Percentiles rank a stretch among this genome's conserved stretches.
These are phyloP conservation scores for Tachyglossus aculeatus DNA, from an alignment of 2,797 vertebrate species.

Conservation along the genomic window DNA sequence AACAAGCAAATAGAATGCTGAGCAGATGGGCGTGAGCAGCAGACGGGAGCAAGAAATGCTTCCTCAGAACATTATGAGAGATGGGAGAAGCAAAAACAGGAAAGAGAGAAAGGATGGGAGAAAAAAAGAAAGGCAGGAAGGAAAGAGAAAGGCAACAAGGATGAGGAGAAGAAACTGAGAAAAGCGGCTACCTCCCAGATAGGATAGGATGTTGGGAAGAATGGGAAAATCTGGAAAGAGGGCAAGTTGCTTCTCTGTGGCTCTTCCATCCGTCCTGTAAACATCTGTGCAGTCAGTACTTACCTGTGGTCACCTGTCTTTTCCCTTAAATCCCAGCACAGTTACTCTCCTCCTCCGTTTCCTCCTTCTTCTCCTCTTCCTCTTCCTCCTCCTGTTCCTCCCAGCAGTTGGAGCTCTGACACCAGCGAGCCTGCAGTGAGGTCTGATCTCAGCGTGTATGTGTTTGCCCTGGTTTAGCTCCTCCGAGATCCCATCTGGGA, in stretches of 20 bases:
- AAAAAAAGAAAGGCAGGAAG: constrained; percentile 21
- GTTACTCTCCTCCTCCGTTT: constrained; percentile 42
- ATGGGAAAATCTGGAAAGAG: neutral
- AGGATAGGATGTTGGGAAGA: neutral
- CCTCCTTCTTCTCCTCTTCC: constrained; percentile 37
- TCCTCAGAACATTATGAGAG: too few relatives aligned
- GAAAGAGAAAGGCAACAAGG: neutral
- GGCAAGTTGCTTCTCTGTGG: neutral
- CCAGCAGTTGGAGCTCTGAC: constrained; percentile 39
- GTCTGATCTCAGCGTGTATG: constrained; percentile 29
- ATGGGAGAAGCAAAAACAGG: neutral
- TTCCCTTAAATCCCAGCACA: constrained; percentile 63
- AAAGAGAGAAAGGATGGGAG: neutral
- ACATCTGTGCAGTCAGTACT: constrained; percentile 61
- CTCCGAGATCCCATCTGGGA: constrained; percentile 51
- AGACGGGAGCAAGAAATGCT: neutral
- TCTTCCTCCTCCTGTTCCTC: constrained; percentile 55
- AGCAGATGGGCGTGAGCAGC: neutral
- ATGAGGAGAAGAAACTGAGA: neutral
- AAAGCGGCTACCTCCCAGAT: neutral
- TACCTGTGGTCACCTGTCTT: constrained; percentile 76
- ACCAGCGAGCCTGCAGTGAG: constrained; percentile 49
- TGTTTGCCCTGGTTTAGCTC: constrained; percentile 63
- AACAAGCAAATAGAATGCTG: neutral
- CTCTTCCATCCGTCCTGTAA: neutral